Percentiles rank a stretch among this genome's conserved stretches.
These are phyloP conservation scores for Pangasius sanitwongsei DNA, from an alignment of 2,797 vertebrate species.

Conservation along the genomic window DNA sequence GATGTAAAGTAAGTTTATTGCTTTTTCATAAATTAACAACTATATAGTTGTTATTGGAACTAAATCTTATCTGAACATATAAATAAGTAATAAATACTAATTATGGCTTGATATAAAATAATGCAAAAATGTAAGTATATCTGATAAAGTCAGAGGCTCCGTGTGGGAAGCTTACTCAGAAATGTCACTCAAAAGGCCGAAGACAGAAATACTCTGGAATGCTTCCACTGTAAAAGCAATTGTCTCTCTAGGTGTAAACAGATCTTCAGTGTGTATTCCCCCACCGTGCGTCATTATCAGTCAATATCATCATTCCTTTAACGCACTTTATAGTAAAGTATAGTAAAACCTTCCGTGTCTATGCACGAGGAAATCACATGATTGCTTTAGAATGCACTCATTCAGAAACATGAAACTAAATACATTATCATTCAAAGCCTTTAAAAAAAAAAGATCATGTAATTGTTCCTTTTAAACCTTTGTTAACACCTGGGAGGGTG, in stretches of 20 bases:
- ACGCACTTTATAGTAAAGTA: neutral
- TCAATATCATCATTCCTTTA: neutral
- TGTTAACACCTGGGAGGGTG: neutral
- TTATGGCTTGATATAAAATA: neutral
- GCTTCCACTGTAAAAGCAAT: neutral
- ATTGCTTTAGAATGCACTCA: neutral
- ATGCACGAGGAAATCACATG: constrained; percentile 2
- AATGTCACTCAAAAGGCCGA: neutral
- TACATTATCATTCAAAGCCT: neutral
- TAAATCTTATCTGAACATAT: neutral
- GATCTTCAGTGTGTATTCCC: neutral
- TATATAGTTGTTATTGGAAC: neutral
- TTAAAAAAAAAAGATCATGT: neutral
- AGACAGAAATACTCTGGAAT: neutral
- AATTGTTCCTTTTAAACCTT: neutral
- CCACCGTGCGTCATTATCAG: constrained; percentile 19
- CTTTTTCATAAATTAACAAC: neutral
- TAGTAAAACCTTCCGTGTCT: neutral
- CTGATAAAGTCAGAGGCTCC: neutral
- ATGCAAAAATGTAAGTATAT: neutral
- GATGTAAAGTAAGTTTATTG: neutral
- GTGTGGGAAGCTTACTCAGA: neutral
- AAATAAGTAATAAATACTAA: neutral
- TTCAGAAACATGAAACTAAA: neutral
- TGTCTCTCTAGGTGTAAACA: neutral